phyloP scores from a whole-genome alignment of 2,888 invertebrate genomes.

The Erebia aethiops region DNA sequence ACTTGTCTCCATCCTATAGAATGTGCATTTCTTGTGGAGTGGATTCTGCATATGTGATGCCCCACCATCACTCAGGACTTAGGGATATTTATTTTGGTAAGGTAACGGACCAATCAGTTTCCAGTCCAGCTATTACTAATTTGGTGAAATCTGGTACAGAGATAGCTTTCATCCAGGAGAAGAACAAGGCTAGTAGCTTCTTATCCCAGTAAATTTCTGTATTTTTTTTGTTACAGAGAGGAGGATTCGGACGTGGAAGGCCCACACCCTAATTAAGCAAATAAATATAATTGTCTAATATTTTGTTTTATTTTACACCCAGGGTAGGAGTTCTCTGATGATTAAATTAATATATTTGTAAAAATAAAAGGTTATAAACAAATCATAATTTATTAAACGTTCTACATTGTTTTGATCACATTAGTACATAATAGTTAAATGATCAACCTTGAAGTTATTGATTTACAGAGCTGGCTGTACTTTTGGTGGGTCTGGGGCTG shows the following conservation, averaged over 20 bases:
- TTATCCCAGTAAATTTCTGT: no score
- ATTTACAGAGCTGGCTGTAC: slow-evolving; percentile 44
- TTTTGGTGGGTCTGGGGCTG: slow-evolving; percentile 85
- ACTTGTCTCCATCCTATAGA: no score
- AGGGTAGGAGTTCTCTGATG: neutral
- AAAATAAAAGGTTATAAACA: slow-evolving; percentile 7
- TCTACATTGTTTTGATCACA: slow-evolving; percentile 9
- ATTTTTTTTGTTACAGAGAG: slow-evolving; percentile 84
- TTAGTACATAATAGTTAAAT: slow-evolving; percentile 2
- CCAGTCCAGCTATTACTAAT: no score
- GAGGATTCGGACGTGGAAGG: slow-evolving; percentile 91
- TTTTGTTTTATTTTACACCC: slow-evolving; percentile 36
- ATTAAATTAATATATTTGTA: neutral
- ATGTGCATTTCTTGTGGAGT: no score
- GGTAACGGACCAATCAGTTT: no score
- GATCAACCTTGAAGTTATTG: neutral
- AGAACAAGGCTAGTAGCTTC: no score
- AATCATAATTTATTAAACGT: slow-evolving; percentile 22
- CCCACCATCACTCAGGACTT: no score
- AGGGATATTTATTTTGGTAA: no score
- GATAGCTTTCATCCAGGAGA: no score
- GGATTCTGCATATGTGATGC: no score
- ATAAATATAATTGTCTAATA: slow-evolving; percentile 56
- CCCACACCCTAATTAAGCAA: slow-evolving; percentile 78
- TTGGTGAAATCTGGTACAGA: no score